A percentile compares a stretch with the other conserved stretches of the same genome.
Evolutionary conservation across 2,888 invertebrate genomes (phyloP).

Genomic region (Hetaerina titia): DNA sequence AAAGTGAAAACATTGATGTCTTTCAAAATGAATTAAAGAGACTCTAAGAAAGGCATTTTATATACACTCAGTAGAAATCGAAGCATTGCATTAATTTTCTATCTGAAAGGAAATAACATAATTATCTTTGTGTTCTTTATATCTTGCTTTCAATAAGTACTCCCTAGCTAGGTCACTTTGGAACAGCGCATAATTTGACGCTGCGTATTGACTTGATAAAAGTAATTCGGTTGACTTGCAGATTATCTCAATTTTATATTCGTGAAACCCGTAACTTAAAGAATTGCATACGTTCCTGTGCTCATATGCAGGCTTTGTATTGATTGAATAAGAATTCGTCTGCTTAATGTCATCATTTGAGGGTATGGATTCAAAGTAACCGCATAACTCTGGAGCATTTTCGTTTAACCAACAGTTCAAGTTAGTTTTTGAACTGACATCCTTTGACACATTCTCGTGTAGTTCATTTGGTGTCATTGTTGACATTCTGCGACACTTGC

Average conservation of each 20-base stretch:
- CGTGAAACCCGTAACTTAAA: constrained; percentile 71
- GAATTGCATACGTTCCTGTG: constrained; percentile 69
- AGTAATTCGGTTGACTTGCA: constrained; percentile 75
- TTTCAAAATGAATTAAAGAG: not conserved
- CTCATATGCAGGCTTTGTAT: not conserved
- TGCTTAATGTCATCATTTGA: not conserved
- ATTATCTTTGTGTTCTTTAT: constrained; percentile 79
- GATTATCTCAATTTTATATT: constrained; percentile 75
- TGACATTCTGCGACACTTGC: not conserved
- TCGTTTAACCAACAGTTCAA: not conserved
- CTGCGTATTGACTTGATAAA: constrained; percentile 76
- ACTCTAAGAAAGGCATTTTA: not conserved
- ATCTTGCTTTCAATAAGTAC: constrained; percentile 79
- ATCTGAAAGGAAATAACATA: constrained; percentile 77
- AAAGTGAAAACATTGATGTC: not conserved
- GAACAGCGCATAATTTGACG: constrained; percentile 76
- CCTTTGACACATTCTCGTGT: not conserved
- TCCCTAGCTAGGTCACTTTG: constrained; percentile 77
- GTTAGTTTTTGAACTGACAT: not conserved
- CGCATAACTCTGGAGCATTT: not conserved
- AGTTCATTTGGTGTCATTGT: not conserved
- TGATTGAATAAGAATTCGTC: not conserved
- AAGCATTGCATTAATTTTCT: not conserved
- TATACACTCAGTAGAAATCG: not conserved
- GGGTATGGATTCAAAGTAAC: not conserved